Base-by-base conservation (phyloP, 2,888 invertebrate species). In the Volucella bombylans region DNA sequence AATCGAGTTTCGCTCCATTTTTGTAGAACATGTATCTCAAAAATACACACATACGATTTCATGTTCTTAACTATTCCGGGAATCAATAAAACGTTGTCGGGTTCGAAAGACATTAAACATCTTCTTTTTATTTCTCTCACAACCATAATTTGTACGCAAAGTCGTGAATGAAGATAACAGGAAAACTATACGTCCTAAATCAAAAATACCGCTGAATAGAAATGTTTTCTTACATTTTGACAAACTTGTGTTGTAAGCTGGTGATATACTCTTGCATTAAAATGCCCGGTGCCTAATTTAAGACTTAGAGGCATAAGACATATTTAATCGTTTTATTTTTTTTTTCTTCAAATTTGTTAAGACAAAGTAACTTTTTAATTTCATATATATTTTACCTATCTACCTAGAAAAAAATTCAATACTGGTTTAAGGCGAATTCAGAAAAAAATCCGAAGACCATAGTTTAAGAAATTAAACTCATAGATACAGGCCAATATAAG, bases 41-140 rank as follows among this genome's bases (percentile, higher is more conserved):
- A 55, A 39, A 38, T 73, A 47, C 54, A 71, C 54, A 81, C n/a
- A 77, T 14, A 52, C 38, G 6, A 8, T 31, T 50, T 49, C 41
- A 59, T 31, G 41, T 31, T 39, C 23, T 59, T n/a, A 14, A 43
- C 14, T 47, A 39, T 78, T 78, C 82, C 8, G 41, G 31, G 82
- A 78, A 78, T 55, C 67, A 78, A 72, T 82, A 62, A 82, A 82
- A 71, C 43, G 14, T 43, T 76, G 45, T 47, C 12, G 18, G 57
- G 50, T 50, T 61, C 52, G 9, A 61, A 73, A 76, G 68, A 52
- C 61, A 52, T 49, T 50, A 59, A 76, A 59, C 59, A 59, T 67
- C 59, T 52, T 67, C 45, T 50, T 54, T 52, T 62, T 69, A 77
- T 69, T 69, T 61, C 61, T 59, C 45, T 43, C 12, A 62, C 50